Evolutionary conservation across 2,797 vertebrate species (phyloP), one percentile per base, ranked within the genome.

Genomic region (Eleutherodactylus coqui): DNA sequence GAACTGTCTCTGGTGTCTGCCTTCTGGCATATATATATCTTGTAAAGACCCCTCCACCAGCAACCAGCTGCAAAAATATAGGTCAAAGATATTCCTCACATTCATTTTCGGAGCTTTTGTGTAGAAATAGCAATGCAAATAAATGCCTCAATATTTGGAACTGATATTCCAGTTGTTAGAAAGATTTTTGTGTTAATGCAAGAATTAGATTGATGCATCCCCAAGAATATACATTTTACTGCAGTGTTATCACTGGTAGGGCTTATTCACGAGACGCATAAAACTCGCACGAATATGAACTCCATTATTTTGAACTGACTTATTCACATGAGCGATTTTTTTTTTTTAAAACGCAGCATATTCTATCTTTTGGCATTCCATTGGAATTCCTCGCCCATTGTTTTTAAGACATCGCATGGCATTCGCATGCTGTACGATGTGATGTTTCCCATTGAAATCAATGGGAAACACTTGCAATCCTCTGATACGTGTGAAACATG

Each of bases 21-120:
- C 58, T 67, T 67, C 58, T 49, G 58, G 41, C 53, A 36, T 58
- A 47, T 60, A 43, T 73, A 45, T 36, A 32, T 4, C 62, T 24
- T 73, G 38, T 9, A 29, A n/a, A 62, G 41, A 64, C 80, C 41
- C 72, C 27, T 5, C 38, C 41, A 60, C 51, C 32, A 34, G 11
- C 17, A 67, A 49, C 41, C 78, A 62, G 51, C 79, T 77, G 29
- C 38, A 55, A 76, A 38, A 70, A 82, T 69, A 45, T 86, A 73
- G 77, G 85, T 86, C 79, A 82, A 19, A 64, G 14, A 49, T 16
- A 13, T 43, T 62, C 24, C 36, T n/a, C 3, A 14, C 70, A 43
- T 75, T 34, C 8, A 34, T 32, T 51, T 38, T 45, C 16, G 6
- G 69, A 75, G 36, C 21, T 32, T 60, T 34, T 76, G 75, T 76